Evolutionary conservation across 2,113 vertebrate genomes (phyloP).

Genomic region (Brienomyrus brachyistius): DNA sequence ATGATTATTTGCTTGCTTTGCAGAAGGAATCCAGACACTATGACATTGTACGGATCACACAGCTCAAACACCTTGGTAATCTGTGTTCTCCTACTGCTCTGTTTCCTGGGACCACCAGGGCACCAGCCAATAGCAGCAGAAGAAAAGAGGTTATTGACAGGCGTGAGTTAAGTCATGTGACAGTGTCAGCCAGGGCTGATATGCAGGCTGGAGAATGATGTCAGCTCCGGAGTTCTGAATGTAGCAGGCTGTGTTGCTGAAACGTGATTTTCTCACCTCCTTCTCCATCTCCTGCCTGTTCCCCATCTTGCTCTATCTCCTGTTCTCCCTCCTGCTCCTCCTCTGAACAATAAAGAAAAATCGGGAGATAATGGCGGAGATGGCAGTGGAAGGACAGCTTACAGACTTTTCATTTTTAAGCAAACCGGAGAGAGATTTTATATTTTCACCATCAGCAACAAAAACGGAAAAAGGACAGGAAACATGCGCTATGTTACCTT

Average conservation of each 20-base stretch:
- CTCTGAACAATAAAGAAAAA: neutral
- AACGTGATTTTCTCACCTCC: neutral
- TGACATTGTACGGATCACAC: neutral
- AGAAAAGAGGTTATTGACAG: constrained; percentile 17
- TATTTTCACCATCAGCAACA: neutral
- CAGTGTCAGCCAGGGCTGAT: neutral
- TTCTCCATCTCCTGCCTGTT: constrained; percentile 4
- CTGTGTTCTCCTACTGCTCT: constrained; percentile 55
- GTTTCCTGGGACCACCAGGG: constrained; percentile 22
- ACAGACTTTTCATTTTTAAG: neutral
- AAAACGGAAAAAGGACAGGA: neutral
- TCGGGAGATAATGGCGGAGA: neutral
- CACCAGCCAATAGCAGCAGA: constrained; percentile 27
- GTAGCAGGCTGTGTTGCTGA: neutral
- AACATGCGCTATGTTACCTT: constrained; percentile 33
- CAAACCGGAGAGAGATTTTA: neutral
- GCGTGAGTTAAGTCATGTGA: neutral
- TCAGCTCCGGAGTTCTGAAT: neutral
- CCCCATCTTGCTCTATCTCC: constrained; percentile 44
- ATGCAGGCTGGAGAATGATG: neutral
- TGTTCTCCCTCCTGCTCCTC: constrained; percentile 25
- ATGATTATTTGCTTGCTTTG: neutral
- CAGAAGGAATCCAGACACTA: neutral
- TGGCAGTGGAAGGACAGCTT: neutral
- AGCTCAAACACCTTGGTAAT: constrained; percentile 39